Evolutionary conservation across 2,888 invertebrate genomes (phyloP).

Genomic region (Suillia variegata): DNA sequence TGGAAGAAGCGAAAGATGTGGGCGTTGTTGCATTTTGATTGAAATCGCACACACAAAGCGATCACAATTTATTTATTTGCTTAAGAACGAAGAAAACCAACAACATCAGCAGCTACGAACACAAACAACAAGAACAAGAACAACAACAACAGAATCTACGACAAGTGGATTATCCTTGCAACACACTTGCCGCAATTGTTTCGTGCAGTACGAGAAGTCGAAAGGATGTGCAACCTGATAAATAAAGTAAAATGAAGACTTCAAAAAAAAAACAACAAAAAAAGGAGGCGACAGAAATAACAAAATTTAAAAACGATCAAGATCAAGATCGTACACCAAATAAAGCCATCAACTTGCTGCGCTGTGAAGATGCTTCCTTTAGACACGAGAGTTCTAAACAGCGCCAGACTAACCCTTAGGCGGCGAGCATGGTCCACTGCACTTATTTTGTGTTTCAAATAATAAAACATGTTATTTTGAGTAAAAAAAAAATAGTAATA

Average conservation of each 20-base stretch:
- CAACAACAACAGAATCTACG: constrained; percentile 19
- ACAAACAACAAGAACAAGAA: constrained; percentile 17
- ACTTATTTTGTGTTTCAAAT: no score
- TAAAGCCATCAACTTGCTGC: constrained; percentile 43
- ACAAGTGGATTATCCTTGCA: constrained; percentile 40
- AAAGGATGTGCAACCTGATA: no score
- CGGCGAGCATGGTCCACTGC: no score
- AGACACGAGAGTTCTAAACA: constrained; percentile 9
- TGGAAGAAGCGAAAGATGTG: constrained; percentile 13
- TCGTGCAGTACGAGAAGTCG: no score
- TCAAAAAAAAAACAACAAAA: no score
- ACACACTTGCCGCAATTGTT: constrained; percentile 43
- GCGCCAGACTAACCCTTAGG: no score
- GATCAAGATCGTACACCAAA: constrained; percentile 31
- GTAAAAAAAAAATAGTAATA: no score
- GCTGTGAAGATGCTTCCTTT: constrained; percentile 36
- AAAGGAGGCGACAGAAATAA: constrained; percentile 35
- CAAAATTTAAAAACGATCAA: constrained; percentile 41
- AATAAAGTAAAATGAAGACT: constrained; percentile 14
- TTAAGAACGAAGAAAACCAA: no score
- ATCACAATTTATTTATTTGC: constrained; percentile 52
- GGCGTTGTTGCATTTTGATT: constrained; percentile 51
- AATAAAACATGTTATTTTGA: no score
- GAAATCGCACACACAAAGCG: constrained; percentile 46
- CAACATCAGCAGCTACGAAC: no score